A percentile compares a stretch with the other conserved stretches of the same genome.
phyloP scores from a whole-genome alignment of 2,888 invertebrate genomes.

The Cantharis flavilabris region DNA sequence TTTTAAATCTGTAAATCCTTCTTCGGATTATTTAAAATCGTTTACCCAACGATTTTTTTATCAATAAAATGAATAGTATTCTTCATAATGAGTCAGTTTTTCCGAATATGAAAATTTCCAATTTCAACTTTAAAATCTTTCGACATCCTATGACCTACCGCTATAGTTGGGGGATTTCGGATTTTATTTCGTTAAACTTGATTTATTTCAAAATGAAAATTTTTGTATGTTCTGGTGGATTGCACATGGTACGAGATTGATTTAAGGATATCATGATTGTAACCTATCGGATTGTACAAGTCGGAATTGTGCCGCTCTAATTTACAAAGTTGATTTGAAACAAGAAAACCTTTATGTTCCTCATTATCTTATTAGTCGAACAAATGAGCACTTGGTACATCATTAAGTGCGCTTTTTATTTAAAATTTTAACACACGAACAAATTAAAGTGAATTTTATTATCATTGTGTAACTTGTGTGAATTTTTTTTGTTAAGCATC shows the following conservation, averaged over 20 bases:
- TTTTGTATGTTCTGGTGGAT: no score
- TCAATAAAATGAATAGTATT: no score
- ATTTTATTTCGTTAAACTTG: no score
- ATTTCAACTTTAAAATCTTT: no score
- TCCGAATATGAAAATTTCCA: no score
- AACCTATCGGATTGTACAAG: background rate
- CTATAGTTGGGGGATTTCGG: no score
- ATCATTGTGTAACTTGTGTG: constrained; percentile 24
- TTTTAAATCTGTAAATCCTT: no score
- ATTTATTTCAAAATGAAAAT: no score
- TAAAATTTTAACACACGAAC: constrained; percentile 12
- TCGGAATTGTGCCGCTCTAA: background rate
- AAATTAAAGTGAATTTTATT: constrained; percentile 23
- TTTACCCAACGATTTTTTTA: no score
- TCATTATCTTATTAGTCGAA: background rate
- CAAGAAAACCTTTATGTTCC: background rate
- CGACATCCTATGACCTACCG: no score
- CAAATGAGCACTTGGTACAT: background rate
- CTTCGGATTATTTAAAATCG: no score
- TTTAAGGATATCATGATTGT: background rate
- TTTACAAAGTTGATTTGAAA: background rate
- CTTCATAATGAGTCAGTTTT: no score
- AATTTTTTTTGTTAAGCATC: constrained; percentile 17
- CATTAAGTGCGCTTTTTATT: background rate
- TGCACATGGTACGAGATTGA: background rate